These are phyloP conservation scores for Petrosia ficiformis DNA, from an alignment of 37 sponge, comb jelly and placozoan genomes.

Conservation along the genomic window DNA sequence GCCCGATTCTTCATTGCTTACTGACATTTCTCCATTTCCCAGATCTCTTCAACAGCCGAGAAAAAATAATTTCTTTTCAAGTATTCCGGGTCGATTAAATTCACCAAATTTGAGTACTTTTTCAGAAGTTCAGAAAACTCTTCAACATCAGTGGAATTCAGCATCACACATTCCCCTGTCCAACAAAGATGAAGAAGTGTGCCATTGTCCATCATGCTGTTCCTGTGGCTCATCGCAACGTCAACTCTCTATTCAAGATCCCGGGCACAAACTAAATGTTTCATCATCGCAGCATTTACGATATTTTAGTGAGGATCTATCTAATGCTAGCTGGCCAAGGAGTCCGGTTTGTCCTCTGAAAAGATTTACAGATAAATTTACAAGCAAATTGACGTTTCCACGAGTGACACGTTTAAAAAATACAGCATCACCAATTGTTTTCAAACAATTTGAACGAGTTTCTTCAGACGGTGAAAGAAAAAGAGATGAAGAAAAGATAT, in stretches of 20 bases:
- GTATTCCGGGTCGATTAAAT: neutral
- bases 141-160: neutral
- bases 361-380: too few relatives aligned
- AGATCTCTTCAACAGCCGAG: neutral
- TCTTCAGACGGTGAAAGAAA: neutral
- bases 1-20: neutral
- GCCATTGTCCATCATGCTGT: conserved; percentile 43
- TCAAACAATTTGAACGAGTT: neutral
- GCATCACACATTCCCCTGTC: neutral
- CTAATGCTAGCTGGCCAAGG: too few relatives aligned
- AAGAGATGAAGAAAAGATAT: neutral
- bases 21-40: neutral
- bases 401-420: too few relatives aligned
- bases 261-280: too few relatives aligned
- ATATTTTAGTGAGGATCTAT: too few relatives aligned
- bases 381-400: too few relatives aligned
- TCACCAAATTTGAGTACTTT: neutral
- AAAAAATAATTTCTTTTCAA: neutral
- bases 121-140: neutral
- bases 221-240: conserved; percentile 26
- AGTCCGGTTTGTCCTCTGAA: neutral
- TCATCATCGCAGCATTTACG: too few relatives aligned
- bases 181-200: neutral
- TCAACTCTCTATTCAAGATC: neutral
- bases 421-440: neutral